A percentile compares a stretch with the other conserved stretches of the same genome.
Conservation (phyloP, 2,113 vertebrate genomes). For the Phaetusa simplex region DNA sequence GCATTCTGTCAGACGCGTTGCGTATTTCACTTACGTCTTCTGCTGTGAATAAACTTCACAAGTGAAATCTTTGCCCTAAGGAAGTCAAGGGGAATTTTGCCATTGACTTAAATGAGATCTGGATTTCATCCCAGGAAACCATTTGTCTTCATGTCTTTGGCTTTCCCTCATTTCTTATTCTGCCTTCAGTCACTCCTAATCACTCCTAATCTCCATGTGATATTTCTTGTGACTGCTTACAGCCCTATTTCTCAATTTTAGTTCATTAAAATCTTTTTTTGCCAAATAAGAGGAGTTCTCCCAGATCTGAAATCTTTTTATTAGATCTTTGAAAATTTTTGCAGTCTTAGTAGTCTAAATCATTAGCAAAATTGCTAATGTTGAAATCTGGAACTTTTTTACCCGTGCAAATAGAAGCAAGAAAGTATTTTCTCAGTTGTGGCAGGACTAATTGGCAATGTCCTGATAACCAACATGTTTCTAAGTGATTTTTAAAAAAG, state of each 20-base stretch:
- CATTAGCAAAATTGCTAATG: background rate
- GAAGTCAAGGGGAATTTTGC: conserved; percentile 15
- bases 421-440: background rate
- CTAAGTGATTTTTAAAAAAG: background rate
- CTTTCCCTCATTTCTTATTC: conserved; percentile 17
- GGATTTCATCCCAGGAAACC: background rate
- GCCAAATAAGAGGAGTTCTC: background rate
- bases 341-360: background rate
- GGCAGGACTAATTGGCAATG: background rate
- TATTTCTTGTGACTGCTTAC: background rate
- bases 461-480: background rate
- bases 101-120: background rate
- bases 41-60: background rate
- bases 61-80: background rate
- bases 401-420: background rate
- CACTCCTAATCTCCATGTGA: background rate
- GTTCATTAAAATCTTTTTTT: background rate
- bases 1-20: background rate
- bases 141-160: conserved; percentile 20
- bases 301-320: background rate
- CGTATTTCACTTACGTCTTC: background rate
- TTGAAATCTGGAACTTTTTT: background rate
- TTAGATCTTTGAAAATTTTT: background rate
- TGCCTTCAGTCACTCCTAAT: background rate
- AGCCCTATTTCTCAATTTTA: background rate